Percentiles rank a stretch among this genome's conserved stretches.
These are phyloP conservation scores for Sinonovacula constricta DNA, from an alignment of 1,140 invertebrate species.

Conservation along the genomic window DNA sequence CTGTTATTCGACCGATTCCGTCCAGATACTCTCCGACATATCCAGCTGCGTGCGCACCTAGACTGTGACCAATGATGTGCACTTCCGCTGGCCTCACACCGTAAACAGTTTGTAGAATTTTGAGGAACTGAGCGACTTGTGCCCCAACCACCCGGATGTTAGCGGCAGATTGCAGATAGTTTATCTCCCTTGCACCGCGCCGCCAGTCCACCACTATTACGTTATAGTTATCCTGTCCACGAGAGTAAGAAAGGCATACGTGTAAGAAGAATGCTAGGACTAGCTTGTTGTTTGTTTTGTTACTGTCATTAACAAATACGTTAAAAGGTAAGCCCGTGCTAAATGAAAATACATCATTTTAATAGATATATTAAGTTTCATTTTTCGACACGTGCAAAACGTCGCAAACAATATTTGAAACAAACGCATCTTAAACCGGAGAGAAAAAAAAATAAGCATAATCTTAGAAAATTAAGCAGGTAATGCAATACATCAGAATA, in stretches of 20 bases:
- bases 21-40: constrained; percentile 92
- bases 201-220: constrained; percentile 53
- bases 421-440: too few relatives aligned
- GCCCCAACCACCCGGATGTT: constrained; percentile 95
- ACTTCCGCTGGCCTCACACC: constrained; percentile 51
- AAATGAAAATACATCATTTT: neutral
- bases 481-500: too few relatives aligned
- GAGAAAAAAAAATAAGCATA: too few relatives aligned
- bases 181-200: constrained; percentile 83
- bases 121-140: constrained; percentile 89
- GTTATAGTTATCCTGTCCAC: constrained; percentile 51
- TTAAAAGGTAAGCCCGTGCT: neutral
- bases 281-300: neutral
- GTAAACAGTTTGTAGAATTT: constrained; percentile 50
- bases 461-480: too few relatives aligned
- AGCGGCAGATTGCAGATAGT: constrained; percentile 93
- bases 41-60: constrained; percentile 92
- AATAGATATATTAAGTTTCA: neutral
- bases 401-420: too few relatives aligned
- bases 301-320: neutral
- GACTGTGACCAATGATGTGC: constrained; percentile 93
- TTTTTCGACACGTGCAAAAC: too few relatives aligned
- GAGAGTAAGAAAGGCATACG: neutral
- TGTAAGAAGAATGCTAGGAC: neutral
- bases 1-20: constrained; percentile 87